Conservation (phyloP, 2,113 vertebrate genomes). For the Notothenia rossii region DNA sequence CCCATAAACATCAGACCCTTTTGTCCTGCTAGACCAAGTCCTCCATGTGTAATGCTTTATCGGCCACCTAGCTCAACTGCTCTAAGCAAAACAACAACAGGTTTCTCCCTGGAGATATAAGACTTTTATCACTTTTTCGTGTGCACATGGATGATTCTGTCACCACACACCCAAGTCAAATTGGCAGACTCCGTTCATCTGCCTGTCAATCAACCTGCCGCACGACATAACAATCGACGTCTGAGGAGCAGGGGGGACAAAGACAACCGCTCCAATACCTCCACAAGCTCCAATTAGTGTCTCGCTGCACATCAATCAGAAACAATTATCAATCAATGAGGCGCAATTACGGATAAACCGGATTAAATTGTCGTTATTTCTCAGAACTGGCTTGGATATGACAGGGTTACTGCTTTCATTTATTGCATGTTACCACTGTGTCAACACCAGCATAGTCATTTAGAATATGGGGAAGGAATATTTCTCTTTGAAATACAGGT, state of each 20-base stretch:
- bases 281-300: conserved; percentile 64
- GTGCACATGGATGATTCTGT: conserved; percentile 7
- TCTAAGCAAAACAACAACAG: not conserved
- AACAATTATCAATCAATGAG: conserved; percentile 68
- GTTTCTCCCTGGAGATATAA: too few relatives aligned
- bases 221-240: conserved; percentile 31
- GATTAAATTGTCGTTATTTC: conserved; percentile 37
- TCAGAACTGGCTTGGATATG: conserved; percentile 18
- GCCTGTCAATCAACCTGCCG: conserved; percentile 43
- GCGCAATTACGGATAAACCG: conserved; percentile 34
- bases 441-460: not conserved
- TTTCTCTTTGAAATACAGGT: not conserved
- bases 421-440: not conserved
- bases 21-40: not conserved
- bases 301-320: conserved; percentile 57
- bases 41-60: too few relatives aligned
- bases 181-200: conserved; percentile 20
- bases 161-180: not conserved
- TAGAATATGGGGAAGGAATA: too few relatives aligned
- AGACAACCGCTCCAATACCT: conserved; percentile 50
- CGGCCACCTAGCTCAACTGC: not conserved
- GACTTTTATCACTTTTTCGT: too few relatives aligned
- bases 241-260: conserved; percentile 3
- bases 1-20: not conserved
- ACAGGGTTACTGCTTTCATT: too few relatives aligned